Conservation (phyloP, 2,797 vertebrate species). For the Sebastes baramenuke region DNA sequence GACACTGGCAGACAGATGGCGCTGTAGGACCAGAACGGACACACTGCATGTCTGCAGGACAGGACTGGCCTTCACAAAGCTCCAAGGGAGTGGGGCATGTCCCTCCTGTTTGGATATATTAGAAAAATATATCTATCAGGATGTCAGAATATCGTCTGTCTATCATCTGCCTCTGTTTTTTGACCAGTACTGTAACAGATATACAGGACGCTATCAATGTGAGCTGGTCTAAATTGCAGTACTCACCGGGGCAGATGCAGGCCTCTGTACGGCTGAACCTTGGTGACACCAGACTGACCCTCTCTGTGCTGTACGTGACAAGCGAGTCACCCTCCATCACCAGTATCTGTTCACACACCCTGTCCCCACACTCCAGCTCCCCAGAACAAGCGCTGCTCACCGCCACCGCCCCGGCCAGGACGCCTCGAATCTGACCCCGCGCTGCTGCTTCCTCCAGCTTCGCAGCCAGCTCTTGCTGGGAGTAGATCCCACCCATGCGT, state of each 20-base stretch:
- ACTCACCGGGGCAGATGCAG: slow-evolving; percentile 80
- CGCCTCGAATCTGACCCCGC: slow-evolving; percentile 85
- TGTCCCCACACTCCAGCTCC: slow-evolving; percentile 87
- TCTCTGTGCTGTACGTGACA: slow-evolving; percentile 91
- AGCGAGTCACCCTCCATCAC: slow-evolving; percentile 83
- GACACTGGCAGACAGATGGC: slow-evolving; percentile 91
- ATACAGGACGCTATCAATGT: background rate
- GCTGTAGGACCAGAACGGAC: slow-evolving; percentile 83
- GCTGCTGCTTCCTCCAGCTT: slow-evolving; percentile 87
- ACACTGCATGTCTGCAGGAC: slow-evolving; percentile 92
- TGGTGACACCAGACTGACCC: slow-evolving; percentile 90
- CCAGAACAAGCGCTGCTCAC: slow-evolving; percentile 87
- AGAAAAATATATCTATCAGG: background rate
- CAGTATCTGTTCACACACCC: slow-evolving; percentile 88
- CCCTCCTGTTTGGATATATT: slow-evolving; percentile 78
- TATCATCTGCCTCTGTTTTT: background rate
- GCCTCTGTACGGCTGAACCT: slow-evolving; percentile 76
- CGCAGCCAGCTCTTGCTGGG: slow-evolving; percentile 82
- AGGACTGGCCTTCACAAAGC: slow-evolving; percentile 89
- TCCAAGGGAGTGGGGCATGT: slow-evolving; percentile 82
- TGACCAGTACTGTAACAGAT: background rate
- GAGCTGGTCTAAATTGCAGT: background rate
- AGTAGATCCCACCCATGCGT: slow-evolving; percentile 74
- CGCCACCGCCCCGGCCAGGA: slow-evolving; percentile 83
- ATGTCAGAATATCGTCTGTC: background rate